Base-by-base conservation (phyloP, 2,888 invertebrate species). In the Aphodius sticticus region DNA sequence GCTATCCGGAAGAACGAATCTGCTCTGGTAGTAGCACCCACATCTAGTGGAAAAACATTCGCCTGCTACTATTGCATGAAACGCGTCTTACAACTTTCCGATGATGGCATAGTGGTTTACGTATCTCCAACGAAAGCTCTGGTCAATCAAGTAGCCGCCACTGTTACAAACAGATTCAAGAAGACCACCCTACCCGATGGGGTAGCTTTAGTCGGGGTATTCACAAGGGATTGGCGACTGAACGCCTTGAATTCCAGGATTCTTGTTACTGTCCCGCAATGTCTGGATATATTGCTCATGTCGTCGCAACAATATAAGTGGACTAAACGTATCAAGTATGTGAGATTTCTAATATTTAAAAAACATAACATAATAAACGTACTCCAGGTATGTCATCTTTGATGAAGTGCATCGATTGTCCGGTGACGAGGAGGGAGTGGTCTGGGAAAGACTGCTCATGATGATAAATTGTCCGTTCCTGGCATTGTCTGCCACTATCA, bases 31-130 rank as follows among this genome's bases (percentile, higher is more conserved):
- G 85, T 88, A 16, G 88, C 88, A 2, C 88, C 88, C 0, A 88
- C 88, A 0, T 88, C 88, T 12, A 88, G 88, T 77, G 88, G 88
- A 81, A 88, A 88, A 82, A 88, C 88, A 6, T 88, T 88, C 84
- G 87, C 87, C 71, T 87, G 88, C 2, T 88, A 88, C 83, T 88
- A 88, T 80, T 88, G 88, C 82, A 88, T 88, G 84, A 87, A 88
- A 82, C 86, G 87, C 81, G 86, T 88, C 6, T 81, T 88, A 69
- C 84, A 86, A 70, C 84, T 85, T 70, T 85, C 85, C 80, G 85
- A 87, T 76, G 86, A 87, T 36, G 87, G 87, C 78, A 83, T 88
- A 26, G 87, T 88, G 76, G 87, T 88, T 12, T 88, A 88, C 80
- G 87, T 88, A 6, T 86, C 87, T 14, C 88, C 88, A 16, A 87